These are phyloP conservation scores for Ichneumoninae sp. DNA, from an alignment of 2,888 invertebrate species.

Conservation along the genomic window DNA sequence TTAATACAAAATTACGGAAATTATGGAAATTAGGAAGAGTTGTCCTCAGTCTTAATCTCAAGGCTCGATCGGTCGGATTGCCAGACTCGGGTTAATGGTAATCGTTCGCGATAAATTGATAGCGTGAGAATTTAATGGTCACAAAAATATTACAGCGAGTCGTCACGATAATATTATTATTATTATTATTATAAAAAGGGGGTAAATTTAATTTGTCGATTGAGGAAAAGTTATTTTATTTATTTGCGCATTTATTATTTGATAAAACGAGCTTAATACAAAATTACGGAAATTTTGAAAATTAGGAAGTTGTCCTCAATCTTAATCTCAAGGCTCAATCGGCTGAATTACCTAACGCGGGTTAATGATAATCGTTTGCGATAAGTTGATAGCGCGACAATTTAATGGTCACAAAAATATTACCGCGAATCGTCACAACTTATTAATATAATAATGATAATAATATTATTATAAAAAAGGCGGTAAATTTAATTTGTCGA, in stretches of 20 bases:
- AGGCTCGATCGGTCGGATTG: constrained; percentile 30
- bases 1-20: constrained; percentile 24
- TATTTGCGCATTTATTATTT: not conserved
- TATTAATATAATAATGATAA: too few relatives aligned
- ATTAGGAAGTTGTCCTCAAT: constrained; percentile 28
- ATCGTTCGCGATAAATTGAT: constrained; percentile 50
- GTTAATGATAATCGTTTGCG: constrained; percentile 30
- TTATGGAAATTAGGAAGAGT: constrained; percentile 30
- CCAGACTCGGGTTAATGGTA: constrained; percentile 21
- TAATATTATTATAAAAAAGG: not conserved
- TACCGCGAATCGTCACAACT: constrained; percentile 36
- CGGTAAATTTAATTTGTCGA: constrained; percentile 34
- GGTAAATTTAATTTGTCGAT: constrained; percentile 34
- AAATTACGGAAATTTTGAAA: constrained; percentile 35
- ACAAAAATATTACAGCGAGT: constrained; percentile 25
- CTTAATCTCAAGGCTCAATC: constrained; percentile 36
- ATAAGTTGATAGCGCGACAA: constrained; percentile 52
- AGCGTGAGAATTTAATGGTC: constrained; percentile 25
- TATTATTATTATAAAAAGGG: constrained; percentile 1
- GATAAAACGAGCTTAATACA: not conserved
- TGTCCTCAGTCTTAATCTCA: constrained; percentile 30
- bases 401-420: constrained; percentile 14
- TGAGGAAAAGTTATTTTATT: not conserved
- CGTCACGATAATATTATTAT: constrained; percentile 25
- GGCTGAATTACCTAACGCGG: constrained; percentile 6